Conservation (phyloP, 2,113 vertebrate genomes). For the Megaptera novaeangliae region DNA sequence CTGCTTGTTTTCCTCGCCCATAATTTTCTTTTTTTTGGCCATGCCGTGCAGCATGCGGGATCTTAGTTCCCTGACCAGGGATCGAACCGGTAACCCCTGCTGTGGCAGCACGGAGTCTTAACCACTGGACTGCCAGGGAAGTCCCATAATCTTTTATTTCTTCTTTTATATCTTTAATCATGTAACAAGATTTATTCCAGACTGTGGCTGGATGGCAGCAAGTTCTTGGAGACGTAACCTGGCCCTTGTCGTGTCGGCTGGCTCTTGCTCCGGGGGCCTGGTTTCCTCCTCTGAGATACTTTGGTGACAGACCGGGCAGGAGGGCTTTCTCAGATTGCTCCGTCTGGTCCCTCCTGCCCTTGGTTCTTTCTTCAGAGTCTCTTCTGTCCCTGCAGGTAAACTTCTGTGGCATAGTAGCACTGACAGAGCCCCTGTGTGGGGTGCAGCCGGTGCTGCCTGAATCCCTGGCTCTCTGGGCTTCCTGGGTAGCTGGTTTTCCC, state of each 20-base stretch:
- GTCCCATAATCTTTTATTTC: background rate
- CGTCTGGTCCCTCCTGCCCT: background rate
- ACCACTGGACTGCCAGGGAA: no score
- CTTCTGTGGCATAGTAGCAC: background rate
- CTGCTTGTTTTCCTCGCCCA: background rate
- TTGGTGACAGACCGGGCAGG: background rate
- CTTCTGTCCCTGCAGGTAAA: background rate
- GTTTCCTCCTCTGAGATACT: background rate
- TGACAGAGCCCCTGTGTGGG: background rate
- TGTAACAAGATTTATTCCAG: background rate
- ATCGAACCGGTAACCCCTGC: no score
- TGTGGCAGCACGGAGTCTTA: no score
- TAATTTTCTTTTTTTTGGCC: no score
- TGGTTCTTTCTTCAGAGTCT: background rate
- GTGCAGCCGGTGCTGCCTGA: background rate
- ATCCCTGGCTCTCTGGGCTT: background rate
- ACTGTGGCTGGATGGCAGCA: background rate
- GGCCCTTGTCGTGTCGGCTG: background rate
- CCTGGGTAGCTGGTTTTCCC: background rate
- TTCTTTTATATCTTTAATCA: background rate
- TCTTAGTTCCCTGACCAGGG: no score
- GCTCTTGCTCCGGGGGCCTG: background rate
- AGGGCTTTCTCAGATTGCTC: background rate
- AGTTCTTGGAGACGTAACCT: accelerated
- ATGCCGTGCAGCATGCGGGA: no score